Evolutionary conservation across 2,888 invertebrate species (phyloP).

Genomic region (Athalia cordata): DNA sequence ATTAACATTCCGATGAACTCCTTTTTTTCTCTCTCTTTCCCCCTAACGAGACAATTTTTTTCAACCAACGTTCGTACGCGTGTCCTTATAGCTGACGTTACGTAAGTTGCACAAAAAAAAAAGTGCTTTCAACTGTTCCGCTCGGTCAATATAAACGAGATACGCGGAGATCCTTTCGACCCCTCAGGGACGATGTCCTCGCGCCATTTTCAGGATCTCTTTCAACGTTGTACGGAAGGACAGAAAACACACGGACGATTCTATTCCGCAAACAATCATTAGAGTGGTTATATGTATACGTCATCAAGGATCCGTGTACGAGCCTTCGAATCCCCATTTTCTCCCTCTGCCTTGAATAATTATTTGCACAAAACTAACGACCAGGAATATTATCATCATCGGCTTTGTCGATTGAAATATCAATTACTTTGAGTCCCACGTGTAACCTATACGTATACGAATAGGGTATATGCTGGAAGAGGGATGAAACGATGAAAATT

Average conservation of each 20-base stretch:
- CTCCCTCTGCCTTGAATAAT: constrained; percentile 10
- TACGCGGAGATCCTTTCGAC: neutral
- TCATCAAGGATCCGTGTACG: neutral
- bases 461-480: constrained; percentile 1
- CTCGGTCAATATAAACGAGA: too few species aligned
- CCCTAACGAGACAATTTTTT: too few species aligned
- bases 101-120: too few species aligned
- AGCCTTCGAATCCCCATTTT: neutral
- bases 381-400: neutral
- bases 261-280: constrained; percentile 24
- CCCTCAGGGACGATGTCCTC: constrained; percentile 4
- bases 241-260: constrained; percentile 10
- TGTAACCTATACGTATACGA: neutral
- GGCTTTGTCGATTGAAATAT: constrained; percentile 19
- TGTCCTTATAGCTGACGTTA: too few species aligned
- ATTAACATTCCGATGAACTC: too few species aligned
- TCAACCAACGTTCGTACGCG: too few species aligned
- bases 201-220: constrained; percentile 27
- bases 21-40: too few species aligned
- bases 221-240: neutral
- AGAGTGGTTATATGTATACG: constrained; percentile 3
- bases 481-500: neutral
- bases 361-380: constrained; percentile 36
- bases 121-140: too few species aligned
- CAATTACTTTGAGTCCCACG: constrained; percentile 15